phyloP scores from a whole-genome alignment of 2,113 vertebrate genomes.

The Laticauda colubrina region DNA sequence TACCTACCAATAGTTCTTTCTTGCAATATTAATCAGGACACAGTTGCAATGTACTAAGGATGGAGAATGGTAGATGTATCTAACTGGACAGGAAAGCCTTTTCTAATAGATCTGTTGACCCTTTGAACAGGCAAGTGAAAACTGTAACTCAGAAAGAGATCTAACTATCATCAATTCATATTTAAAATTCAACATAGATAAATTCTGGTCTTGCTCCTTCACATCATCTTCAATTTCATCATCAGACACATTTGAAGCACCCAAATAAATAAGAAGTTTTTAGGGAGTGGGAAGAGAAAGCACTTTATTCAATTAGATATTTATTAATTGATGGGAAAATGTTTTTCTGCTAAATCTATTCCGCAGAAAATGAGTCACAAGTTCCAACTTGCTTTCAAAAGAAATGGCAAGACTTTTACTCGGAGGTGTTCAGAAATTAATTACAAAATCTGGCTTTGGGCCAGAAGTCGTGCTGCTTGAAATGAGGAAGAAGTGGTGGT shows the following conservation, averaged over 20 bases:
- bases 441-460: background rate
- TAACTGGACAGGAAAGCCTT: background rate
- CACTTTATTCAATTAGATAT: background rate
- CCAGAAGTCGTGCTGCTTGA: background rate
- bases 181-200: background rate
- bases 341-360: background rate
- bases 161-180: background rate
- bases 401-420: background rate
- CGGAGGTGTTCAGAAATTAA: background rate
- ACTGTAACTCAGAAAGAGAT: background rate
- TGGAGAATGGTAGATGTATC: background rate
- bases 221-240: background rate
- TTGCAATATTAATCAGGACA: background rate
- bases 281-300: background rate
- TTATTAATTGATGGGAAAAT: background rate
- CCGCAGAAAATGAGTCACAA: background rate
- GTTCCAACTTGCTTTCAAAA: background rate
- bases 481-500: background rate
- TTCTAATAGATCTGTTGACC: background rate
- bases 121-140: background rate
- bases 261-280: background rate
- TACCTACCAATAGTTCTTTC: background rate
- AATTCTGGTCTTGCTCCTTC: background rate
- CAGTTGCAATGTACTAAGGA: background rate
- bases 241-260: background rate